Conservation (phyloP, 1,140 invertebrate genomes). For the Sitobion miscanthi region DNA sequence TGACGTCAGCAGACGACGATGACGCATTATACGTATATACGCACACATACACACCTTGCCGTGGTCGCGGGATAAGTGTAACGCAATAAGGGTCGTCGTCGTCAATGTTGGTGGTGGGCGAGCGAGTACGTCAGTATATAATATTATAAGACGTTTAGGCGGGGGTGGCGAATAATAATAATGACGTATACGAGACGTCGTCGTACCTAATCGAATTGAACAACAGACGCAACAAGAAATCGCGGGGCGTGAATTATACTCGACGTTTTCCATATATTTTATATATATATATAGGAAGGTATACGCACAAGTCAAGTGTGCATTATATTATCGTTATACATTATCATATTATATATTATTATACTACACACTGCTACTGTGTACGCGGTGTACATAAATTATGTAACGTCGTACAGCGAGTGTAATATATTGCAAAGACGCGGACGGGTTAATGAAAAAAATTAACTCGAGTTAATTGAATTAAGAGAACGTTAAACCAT, state of each 20-base stretch:
- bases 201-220: background rate
- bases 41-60: background rate
- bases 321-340: background rate
- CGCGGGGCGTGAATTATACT: background rate
- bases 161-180: background rate
- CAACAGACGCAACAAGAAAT: background rate
- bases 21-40: background rate
- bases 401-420: background rate
- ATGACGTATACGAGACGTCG: background rate
- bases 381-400: background rate
- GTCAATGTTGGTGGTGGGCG: background rate
- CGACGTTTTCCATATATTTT: background rate
- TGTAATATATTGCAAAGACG: background rate
- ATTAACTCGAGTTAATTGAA: background rate
- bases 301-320: background rate
- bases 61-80: background rate
- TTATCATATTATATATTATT: background rate
- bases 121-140: background rate
- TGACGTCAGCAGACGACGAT: background rate
- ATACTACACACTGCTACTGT: background rate
- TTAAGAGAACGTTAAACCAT: background rate
- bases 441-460: background rate
- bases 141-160: background rate
- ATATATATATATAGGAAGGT: no score
- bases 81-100: background rate